Evolutionary conservation across 2,888 invertebrate genomes (phyloP), one percentile per base, ranked within the genome.

Genomic region (Ommatoiulus sabulosus): DNA sequence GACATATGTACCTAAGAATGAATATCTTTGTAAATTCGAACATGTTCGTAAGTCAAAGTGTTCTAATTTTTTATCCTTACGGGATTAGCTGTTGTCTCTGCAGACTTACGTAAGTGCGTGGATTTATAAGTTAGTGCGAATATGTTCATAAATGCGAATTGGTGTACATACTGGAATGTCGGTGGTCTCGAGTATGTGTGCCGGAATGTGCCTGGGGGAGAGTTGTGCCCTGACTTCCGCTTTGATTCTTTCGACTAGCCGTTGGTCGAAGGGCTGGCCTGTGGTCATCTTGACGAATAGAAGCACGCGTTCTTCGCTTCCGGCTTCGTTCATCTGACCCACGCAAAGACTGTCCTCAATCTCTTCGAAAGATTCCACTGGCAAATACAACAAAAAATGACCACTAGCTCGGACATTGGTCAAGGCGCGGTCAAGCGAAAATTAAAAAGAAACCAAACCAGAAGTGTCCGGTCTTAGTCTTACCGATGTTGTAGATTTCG

Each of bases 401-500:
- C n/a, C n/a, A n/a, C n/a, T n/a, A n/a, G n/a, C n/a, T n/a, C n/a
- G n/a, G n/a, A n/a, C n/a, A n/a, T n/a, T n/a, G n/a, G n/a, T n/a
- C n/a, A n/a, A n/a, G n/a, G n/a, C n/a, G n/a, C n/a, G n/a, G n/a
- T n/a, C n/a, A n/a, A n/a, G n/a, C n/a, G n/a, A n/a, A n/a, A n/a
- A n/a, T n/a, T n/a, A n/a, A n/a, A n/a, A n/a, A n/a, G n/a, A 44
- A 24, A 86, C 35, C 44, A 10, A 88, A 43, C 7, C 89, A 15
- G 43, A 17, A 10, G n/a, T 24, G 87, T 24, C 88, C 57, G 84
- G 80, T n/a, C n/a, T n/a, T 57, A 17, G 17, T 3, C 4, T 44
- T 91, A 93, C 94, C 94, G 89, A 94, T 92, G 90, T 93, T 92
- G 90, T 94, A 94, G 89, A 94, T 94, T 91, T 94, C 94, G n/a